Evolutionary conservation across 2,888 invertebrate species (phyloP), one percentile per base, ranked within the genome.

Genomic region (Zaprionus obscuricornis): DNA sequence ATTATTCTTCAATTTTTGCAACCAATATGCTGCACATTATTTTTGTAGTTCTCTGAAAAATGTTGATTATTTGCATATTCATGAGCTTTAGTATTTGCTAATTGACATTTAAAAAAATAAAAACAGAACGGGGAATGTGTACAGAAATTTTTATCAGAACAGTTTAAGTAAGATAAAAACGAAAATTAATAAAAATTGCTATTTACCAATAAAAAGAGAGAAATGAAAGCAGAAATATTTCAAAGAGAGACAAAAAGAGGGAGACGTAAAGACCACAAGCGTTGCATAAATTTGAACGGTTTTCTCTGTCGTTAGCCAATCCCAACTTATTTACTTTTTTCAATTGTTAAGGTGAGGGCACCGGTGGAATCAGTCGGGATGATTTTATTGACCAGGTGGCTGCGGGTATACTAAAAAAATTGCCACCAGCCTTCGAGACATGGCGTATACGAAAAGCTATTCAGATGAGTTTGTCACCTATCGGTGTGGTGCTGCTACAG

Each of bases 401-500:
- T 1, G 91, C 92, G 45, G 97, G 97, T 75, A 94, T 98, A 51
- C 89, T 97, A 20, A 88, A 88, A 18, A 95, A 96, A 89, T 91
- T 97, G 46, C 97, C 97, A 0, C 88, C 89, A 7, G 91, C 92
- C 66, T 97, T 94, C 88, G 96, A 97, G 89, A 92, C 97, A 39
- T 94, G 94, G 92, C 94, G 94, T 87, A 93, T 97, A 20, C 93
- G 95, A 68, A 95, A 95, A 88, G 93, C 93, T 86, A 95, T 95
- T 87, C 96, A 96, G 82, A 91, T 95, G 90, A 93, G 93, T 70
- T 93, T 97, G 74, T 93, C 95, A 2, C 97, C 97, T 1, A 95
- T 96, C 0, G 93, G 95, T 0, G 95, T 97, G 10, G 97, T 98
- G 1, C 90, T 98, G 42, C 91, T 97, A 45, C 97, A 98, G 91